Conservation (phyloP, 2,888 invertebrate species). For the Sylvicola cinctus region DNA sequence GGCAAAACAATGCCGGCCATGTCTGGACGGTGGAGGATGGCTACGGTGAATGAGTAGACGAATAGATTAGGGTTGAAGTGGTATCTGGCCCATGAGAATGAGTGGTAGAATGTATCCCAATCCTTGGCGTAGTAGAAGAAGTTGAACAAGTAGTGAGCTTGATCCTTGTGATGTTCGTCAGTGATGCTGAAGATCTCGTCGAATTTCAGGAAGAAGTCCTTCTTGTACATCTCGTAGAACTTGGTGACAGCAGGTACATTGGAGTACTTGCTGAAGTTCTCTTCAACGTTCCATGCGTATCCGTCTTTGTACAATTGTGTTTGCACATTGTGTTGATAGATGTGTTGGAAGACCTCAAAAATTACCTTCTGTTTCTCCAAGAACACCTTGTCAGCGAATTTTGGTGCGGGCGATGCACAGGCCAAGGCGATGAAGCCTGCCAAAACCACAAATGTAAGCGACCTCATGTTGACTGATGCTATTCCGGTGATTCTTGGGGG, state of each 20-base stretch:
- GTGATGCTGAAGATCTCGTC: constrained; percentile 40
- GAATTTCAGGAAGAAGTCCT: constrained; percentile 33
- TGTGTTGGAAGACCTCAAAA: constrained; percentile 30
- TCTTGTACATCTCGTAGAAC: constrained; percentile 30
- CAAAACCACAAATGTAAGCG: constrained; percentile 7
- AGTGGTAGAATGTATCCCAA: constrained; percentile 45
- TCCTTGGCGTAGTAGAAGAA: constrained; percentile 48
- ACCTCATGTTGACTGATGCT: constrained; percentile 8
- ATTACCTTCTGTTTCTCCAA: constrained; percentile 29
- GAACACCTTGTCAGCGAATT: constrained; percentile 30
- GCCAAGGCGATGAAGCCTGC: constrained; percentile 5
- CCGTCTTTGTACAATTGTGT: constrained; percentile 28
- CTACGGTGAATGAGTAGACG: constrained; percentile 38
- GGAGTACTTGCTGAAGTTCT: background rate
- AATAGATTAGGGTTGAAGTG: constrained; percentile 48
- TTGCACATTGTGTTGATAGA: constrained; percentile 35
- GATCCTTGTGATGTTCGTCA: constrained; percentile 31
- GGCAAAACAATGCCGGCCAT: constrained; percentile 31
- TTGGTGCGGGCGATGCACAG: constrained; percentile 11
- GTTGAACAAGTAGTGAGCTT: constrained; percentile 37
- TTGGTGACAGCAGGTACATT: constrained; percentile 33
- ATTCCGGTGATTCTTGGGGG: background rate
- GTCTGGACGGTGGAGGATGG: constrained; percentile 32
- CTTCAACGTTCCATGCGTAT: constrained; percentile 34
- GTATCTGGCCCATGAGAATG: constrained; percentile 44